These are phyloP conservation scores for Glareola pratincola DNA, from an alignment of 2,113 vertebrate genomes.

Conservation along the genomic window DNA sequence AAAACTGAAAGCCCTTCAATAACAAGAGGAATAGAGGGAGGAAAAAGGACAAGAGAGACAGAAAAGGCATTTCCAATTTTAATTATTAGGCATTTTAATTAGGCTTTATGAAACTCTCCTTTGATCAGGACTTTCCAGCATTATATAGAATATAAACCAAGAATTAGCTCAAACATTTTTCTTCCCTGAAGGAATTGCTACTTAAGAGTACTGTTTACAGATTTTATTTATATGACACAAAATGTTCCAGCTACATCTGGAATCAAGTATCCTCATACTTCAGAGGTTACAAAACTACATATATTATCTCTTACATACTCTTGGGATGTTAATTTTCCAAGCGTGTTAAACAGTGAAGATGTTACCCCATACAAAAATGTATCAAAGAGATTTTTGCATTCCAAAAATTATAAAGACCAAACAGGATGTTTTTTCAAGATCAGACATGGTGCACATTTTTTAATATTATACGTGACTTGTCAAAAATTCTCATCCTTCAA, in stretches of 20 bases:
- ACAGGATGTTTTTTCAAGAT: not conserved
- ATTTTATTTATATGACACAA: slow-evolving; percentile 8
- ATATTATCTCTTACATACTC: not conserved
- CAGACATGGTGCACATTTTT: not conserved
- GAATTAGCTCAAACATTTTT: not conserved
- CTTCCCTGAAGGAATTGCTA: not conserved
- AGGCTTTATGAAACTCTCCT: not conserved
- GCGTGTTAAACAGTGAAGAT: not conserved
- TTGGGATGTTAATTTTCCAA: not conserved
- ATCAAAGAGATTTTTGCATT: not conserved
- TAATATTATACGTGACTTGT: not conserved
- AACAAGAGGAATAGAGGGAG: not conserved
- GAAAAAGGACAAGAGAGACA: not conserved
- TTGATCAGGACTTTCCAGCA: not conserved
- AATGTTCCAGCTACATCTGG: not conserved
- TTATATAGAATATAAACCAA: not conserved
- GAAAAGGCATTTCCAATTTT: not conserved
- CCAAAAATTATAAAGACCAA: not conserved
- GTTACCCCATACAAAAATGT: not conserved
- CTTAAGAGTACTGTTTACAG: not conserved
- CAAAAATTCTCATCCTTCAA: not conserved
- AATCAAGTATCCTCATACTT: not conserved
- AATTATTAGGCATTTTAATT: not conserved
- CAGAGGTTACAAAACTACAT: not conserved
- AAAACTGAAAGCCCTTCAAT: not conserved